Percentiles rank a stretch among this genome's conserved stretches.
Evolutionary conservation across 2,113 vertebrate species (phyloP).

Genomic region (Myotis davidii): DNA sequence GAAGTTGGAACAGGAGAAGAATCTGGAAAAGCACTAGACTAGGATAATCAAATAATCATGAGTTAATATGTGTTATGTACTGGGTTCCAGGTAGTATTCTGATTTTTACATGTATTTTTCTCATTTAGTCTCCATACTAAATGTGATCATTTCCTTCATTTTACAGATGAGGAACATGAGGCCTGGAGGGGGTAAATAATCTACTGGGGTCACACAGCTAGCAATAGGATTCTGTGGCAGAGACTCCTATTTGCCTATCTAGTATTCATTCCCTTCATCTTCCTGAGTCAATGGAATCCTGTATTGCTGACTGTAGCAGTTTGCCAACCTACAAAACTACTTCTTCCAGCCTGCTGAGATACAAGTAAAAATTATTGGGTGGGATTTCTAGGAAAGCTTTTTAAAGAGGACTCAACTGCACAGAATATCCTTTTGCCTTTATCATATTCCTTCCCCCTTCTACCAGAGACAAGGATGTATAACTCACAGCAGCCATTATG

Average conservation of each 20-base stretch:
- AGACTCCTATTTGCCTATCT: background rate
- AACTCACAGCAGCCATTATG: background rate
- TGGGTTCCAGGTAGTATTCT: background rate
- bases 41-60: background rate
- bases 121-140: background rate
- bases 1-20: constrained; percentile 34
- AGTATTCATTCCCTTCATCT: background rate
- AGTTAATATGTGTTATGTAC: background rate
- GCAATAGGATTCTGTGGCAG: background rate
- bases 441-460: background rate
- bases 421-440: background rate
- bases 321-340: background rate
- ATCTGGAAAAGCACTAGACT: constrained; percentile 16
- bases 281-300: background rate
- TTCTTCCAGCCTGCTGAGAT: background rate
- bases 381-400: background rate
- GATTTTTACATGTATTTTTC: background rate
- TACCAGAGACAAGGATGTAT: background rate
- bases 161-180: background rate
- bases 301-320: background rate
- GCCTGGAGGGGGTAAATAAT: background rate
- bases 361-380: background rate
- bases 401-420: background rate
- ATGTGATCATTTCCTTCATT: background rate
- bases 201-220: background rate